Conservation (phyloP, 2,113 vertebrate genomes). For the Hypanus sabinus region DNA sequence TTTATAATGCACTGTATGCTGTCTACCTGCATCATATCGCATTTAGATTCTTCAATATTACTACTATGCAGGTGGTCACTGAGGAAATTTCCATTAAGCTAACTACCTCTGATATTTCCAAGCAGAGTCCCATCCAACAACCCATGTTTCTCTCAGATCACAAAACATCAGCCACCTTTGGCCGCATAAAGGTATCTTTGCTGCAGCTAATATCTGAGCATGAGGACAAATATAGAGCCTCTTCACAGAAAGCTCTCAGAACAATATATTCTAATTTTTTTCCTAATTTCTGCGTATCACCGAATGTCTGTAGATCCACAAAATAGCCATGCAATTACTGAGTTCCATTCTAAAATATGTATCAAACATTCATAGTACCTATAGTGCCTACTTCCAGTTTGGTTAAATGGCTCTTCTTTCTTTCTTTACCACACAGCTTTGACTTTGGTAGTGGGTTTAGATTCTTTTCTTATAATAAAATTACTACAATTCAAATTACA, state of each 20-base stretch:
- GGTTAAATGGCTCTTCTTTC: background rate
- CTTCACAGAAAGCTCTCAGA: background rate
- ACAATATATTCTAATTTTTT: background rate
- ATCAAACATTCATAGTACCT: background rate
- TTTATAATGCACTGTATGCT: background rate
- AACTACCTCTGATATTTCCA: too few species aligned
- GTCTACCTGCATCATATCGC: background rate
- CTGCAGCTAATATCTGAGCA: background rate
- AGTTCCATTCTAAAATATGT: background rate
- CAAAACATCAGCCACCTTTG: too few species aligned
- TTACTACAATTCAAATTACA: too few species aligned
- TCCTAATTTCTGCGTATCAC: background rate
- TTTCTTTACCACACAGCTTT: too few species aligned
- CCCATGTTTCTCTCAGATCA: too few species aligned
- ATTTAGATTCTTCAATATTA: background rate
- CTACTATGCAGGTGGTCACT: background rate
- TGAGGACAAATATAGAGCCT: background rate
- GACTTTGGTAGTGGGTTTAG: too few species aligned
- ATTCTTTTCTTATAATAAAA: too few species aligned
- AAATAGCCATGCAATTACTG: background rate
- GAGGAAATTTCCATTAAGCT: too few species aligned
- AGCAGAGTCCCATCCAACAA: too few species aligned
- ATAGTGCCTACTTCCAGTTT: background rate
- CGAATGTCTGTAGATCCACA: background rate
- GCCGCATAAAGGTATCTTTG: too few species aligned